Conservation (phyloP, 2,797 vertebrate genomes). For the Alectoris magna region DNA sequence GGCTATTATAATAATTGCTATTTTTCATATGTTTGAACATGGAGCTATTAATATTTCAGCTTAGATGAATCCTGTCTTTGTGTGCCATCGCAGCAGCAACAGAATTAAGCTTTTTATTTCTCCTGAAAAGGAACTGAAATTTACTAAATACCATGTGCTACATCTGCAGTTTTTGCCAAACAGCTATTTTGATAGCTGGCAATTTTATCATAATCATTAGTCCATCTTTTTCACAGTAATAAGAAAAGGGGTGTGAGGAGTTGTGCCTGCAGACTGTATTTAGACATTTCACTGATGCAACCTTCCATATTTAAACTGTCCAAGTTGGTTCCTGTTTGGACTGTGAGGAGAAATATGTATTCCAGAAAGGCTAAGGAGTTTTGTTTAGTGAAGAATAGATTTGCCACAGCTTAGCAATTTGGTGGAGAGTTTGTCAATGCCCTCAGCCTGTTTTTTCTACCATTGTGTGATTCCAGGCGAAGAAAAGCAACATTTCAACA, state of each 20-base stretch:
- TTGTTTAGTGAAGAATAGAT: neutral
- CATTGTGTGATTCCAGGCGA: rapidly evolving
- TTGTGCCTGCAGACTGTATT: no score
- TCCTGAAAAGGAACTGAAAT: neutral
- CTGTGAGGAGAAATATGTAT: neutral
- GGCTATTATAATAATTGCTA: neutral
- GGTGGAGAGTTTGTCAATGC: neutral
- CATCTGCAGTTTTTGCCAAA: neutral
- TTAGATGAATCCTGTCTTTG: neutral
- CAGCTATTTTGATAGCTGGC: neutral
- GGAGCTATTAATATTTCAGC: neutral
- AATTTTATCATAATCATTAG: rapidly evolving
- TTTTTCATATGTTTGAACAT: neutral
- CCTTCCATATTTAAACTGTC: neutral
- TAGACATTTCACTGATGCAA: rapidly evolving
- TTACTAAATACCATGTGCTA: neutral
- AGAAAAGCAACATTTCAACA: neutral
- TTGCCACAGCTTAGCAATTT: neutral
- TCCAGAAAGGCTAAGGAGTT: neutral
- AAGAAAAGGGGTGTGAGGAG: neutral
- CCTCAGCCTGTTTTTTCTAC: neutral
- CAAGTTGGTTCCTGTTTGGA: neutral
- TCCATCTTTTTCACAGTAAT: neutral
- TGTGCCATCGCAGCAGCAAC: neutral
- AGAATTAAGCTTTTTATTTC: neutral